phyloP scores from a whole-genome alignment of 1,140 invertebrate genomes.

The Philaenus spumarius region DNA sequence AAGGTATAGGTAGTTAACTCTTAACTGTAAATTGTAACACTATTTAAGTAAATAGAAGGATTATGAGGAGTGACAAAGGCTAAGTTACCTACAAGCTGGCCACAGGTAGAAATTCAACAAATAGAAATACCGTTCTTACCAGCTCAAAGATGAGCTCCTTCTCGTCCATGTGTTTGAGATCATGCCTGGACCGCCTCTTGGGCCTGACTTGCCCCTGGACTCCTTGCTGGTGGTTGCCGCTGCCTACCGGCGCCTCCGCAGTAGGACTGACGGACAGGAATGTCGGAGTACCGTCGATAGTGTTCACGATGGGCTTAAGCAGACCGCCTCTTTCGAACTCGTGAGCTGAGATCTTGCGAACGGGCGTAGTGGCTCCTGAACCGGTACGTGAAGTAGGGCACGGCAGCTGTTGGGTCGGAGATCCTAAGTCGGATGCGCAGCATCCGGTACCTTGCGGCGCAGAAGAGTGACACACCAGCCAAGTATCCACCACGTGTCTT shows the following conservation, averaged over 20 bases:
- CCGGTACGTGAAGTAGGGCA: constrained; percentile 47
- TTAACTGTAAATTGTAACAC: too few relatives aligned
- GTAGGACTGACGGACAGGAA: too few relatives aligned
- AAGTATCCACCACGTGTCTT: constrained; percentile 82
- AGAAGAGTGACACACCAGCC: constrained; percentile 82
- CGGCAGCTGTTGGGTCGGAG: constrained; percentile 8
- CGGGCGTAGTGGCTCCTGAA: constrained; percentile 76
- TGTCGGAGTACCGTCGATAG: constrained; percentile 81
- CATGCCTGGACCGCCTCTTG: constrained; percentile 67
- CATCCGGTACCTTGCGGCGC: constrained; percentile 36
- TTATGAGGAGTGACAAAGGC: too few relatives aligned
- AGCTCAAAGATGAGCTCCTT: constrained; percentile 93
- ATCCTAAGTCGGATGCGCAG: constrained; percentile 16
- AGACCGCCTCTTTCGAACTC: constrained; percentile 90
- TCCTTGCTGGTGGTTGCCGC: constrained; percentile 24
- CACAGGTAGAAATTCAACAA: too few relatives aligned
- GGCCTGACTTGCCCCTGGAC: constrained; percentile 14
- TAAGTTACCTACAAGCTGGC: too few relatives aligned
- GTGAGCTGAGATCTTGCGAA: constrained; percentile 91
- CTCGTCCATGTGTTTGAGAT: constrained; percentile 82
- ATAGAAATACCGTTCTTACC: constrained; percentile 46
- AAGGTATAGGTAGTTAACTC: too few relatives aligned
- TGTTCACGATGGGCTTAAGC: constrained; percentile 82
- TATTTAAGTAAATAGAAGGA: too few relatives aligned
- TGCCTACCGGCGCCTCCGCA: constrained; percentile 31